These are phyloP conservation scores for Dicrurus megarhynchus DNA, from an alignment of 2,113 vertebrate genomes.

Conservation along the genomic window DNA sequence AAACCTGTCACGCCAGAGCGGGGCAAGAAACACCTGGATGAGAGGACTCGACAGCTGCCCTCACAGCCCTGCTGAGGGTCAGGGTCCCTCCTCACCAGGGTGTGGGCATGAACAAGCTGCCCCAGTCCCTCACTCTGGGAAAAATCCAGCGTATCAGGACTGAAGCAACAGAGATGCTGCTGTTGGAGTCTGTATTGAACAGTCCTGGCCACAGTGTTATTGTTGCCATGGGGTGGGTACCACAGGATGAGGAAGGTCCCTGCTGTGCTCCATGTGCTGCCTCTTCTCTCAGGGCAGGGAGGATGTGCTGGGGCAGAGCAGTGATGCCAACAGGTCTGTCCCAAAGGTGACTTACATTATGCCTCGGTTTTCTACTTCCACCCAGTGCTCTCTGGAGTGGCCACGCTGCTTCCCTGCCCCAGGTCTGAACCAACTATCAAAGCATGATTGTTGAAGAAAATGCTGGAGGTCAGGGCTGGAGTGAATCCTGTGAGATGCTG, in stretches of 20 bases:
- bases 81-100: background rate
- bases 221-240: rapidly evolving
- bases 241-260: background rate
- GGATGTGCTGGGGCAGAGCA: background rate
- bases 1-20: background rate
- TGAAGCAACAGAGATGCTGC: background rate
- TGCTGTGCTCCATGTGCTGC: background rate
- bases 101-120: background rate
- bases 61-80: background rate
- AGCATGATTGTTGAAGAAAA: background rate
- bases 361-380: background rate
- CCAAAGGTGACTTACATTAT: background rate
- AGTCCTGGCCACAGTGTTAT: background rate
- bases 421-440: background rate
- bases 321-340: background rate
- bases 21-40: background rate
- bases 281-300: background rate
- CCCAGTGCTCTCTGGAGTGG: background rate
- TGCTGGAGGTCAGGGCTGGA: background rate
- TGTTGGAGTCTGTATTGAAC: background rate
- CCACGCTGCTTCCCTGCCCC: background rate
- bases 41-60: background rate
- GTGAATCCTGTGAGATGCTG: background rate
- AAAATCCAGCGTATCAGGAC: background rate
- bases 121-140: background rate